Base-by-base conservation (phyloP, 2,113 vertebrate genomes). In the Odontesthes bonariensis region DNA sequence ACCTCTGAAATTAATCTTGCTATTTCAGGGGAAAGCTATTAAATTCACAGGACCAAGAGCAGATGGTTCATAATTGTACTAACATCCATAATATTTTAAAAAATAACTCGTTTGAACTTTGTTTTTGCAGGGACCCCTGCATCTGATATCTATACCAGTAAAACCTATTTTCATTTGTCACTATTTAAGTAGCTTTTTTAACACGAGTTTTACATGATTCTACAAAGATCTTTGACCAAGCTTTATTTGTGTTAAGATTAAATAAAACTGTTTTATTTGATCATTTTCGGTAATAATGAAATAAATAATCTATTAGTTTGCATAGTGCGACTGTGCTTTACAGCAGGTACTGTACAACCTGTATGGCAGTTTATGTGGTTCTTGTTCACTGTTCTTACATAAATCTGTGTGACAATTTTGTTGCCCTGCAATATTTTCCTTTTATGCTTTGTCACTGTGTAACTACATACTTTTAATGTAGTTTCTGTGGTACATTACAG, bases 1-100 rank as follows among this genome's bases (percentile, higher is more conserved):
- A 27, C 59, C 32, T n/a, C 55, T 40, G 57, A 68, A 68, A 82
- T 77, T 69, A 65, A 58, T 78, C 53, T 23, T 53, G 53, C 42
- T 68, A 47, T 71, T 73, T 53, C 57, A 66, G 63, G n/a, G 22
- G 7, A 33, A 22, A 54, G 51, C 2, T 57, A 2, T 17, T 57
- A 27, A 51, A 68, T 51, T 62, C 22, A 59, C 38, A 53, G 47
- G 27, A 66, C 52, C 7, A 53, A 9, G 8, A 42, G 6, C 62
- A 31, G 52, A 19, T 40, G 17, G 40, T 8, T 60, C 20, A 35
- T 64, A 20, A n/a, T 59, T 16, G 38, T 8, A 44, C 27, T 60
- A 0, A 54, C 16, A 32, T 33, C 17, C 11, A 17, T 23, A 44
- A 16, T 11, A 14, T 20, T 63, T 32, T 49, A 13, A 16, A 49